Evolutionary conservation across 2,113 vertebrate genomes (phyloP).

Genomic region (Hemicordylus capensis): DNA sequence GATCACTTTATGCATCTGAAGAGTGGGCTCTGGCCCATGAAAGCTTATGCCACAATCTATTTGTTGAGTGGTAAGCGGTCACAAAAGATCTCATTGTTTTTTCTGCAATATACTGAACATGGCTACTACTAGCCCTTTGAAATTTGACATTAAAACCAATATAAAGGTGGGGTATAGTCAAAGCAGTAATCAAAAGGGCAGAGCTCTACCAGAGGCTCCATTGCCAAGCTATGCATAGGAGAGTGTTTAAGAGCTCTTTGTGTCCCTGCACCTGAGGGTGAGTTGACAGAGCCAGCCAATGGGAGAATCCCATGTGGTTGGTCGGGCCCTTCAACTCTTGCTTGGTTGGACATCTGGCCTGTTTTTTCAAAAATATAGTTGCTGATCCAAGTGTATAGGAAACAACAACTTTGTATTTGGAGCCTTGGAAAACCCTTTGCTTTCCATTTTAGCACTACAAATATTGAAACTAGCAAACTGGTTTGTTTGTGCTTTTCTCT

Average conservation of each 20-base stretch:
- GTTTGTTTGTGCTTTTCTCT: neutral
- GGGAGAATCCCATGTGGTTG: too few relatives aligned
- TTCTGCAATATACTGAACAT: neutral
- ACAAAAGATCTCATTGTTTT: neutral
- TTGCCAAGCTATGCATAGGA: neutral
- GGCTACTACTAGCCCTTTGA: neutral
- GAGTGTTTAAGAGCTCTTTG: neutral
- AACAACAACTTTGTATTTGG: neutral
- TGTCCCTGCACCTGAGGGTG: too few relatives aligned
- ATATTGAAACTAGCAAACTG: slow-evolving; percentile 5
- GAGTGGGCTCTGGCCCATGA: neutral
- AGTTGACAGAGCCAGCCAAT: neutral
- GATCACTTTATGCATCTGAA: neutral
- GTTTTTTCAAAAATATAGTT: neutral
- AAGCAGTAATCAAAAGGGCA: neutral
- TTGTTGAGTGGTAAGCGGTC: neutral
- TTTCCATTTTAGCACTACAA: slow-evolving; percentile 22
- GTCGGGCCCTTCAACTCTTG: neutral
- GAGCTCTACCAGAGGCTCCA: too few relatives aligned
- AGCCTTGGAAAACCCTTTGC: neutral
- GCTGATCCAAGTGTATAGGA: neutral
- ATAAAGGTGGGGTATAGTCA: neutral
- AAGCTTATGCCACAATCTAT: neutral
- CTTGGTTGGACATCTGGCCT: neutral
- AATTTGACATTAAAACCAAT: neutral